These are phyloP conservation scores for Ginglymostoma cirratum DNA, from an alignment of 2,113 vertebrate species.

Conservation along the genomic window DNA sequence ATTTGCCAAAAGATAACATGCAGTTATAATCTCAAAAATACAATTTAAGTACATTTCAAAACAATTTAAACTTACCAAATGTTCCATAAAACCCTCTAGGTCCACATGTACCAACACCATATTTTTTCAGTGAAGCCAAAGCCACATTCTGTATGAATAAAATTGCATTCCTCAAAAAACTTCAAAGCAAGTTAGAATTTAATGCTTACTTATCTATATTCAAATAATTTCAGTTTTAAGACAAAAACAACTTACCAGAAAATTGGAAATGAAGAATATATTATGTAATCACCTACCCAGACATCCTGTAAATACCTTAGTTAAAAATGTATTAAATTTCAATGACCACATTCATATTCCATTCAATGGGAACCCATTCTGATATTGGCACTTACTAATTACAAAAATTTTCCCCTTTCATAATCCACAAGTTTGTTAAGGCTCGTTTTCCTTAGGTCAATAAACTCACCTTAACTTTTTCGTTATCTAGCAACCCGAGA, in stretches of 20 bases:
- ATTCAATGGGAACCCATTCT: not conserved
- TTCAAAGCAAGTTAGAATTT: not conserved
- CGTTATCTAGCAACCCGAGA: conserved; percentile 80
- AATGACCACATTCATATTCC: no score
- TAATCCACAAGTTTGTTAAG: not conserved
- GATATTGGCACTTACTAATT: not conserved
- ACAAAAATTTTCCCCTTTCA: not conserved
- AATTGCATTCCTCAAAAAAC: not conserved
- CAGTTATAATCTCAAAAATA: not conserved
- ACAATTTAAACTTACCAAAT: conserved; percentile 67
- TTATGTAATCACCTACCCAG: not conserved
- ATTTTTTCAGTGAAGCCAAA: conserved; percentile 81
- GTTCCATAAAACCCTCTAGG: conserved; percentile 96
- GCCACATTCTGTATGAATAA: conserved; percentile 67
- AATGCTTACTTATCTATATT: not conserved
- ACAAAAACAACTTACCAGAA: not conserved
- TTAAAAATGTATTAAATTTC: not conserved
- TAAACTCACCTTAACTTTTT: conserved; percentile 81
- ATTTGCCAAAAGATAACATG: not conserved
- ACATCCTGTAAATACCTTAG: not conserved
- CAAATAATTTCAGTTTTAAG: not conserved
- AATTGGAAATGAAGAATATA: not conserved
- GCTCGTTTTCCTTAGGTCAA: not conserved
- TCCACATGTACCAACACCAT: conserved; percentile 90
- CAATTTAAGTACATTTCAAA: not conserved